These are phyloP conservation scores for Taphrorychus bicolor DNA, from an alignment of 2,888 invertebrate species.

Conservation along the genomic window DNA sequence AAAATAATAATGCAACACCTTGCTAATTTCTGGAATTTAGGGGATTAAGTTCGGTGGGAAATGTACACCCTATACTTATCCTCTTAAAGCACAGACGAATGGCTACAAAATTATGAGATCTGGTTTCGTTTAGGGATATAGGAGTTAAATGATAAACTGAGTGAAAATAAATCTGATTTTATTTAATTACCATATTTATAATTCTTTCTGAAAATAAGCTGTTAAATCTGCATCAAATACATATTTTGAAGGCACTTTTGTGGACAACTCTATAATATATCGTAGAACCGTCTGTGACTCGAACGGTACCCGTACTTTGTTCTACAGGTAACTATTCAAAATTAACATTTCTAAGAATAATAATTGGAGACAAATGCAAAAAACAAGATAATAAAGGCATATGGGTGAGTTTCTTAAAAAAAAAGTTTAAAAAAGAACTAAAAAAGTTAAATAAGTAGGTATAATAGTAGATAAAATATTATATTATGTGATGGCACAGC, in stretches of 20 bases:
- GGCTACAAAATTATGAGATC: not conserved
- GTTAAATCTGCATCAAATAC: slow-evolving; percentile 15
- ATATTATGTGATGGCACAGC: slow-evolving; percentile 53
- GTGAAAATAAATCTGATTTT: not conserved
- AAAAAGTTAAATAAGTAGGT: slow-evolving; percentile 44
- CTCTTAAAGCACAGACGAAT: not conserved
- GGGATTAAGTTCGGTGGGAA: no score
- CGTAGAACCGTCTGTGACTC: not conserved
- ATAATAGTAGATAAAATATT: slow-evolving; percentile 30
- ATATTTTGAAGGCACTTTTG: slow-evolving; percentile 30
- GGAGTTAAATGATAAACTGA: not conserved
- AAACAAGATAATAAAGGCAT: not conserved
- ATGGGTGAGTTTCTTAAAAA: not conserved
- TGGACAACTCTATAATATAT: not conserved
- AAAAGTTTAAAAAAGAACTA: slow-evolving; percentile 12
- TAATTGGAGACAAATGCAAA: slow-evolving; percentile 1
- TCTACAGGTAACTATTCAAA: slow-evolving; percentile 31
- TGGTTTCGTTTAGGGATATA: not conserved
- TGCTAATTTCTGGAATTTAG: no score
- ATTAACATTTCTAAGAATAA: not conserved
- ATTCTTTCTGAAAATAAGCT: slow-evolving; percentile 1
- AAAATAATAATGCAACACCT: no score
- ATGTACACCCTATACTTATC: no score
- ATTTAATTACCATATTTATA: slow-evolving; percentile 2
- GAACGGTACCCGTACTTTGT: slow-evolving; percentile 19